phyloP scores from a whole-genome alignment of 1,140 invertebrate species.

The Rhopalosiphum maidis region DNA sequence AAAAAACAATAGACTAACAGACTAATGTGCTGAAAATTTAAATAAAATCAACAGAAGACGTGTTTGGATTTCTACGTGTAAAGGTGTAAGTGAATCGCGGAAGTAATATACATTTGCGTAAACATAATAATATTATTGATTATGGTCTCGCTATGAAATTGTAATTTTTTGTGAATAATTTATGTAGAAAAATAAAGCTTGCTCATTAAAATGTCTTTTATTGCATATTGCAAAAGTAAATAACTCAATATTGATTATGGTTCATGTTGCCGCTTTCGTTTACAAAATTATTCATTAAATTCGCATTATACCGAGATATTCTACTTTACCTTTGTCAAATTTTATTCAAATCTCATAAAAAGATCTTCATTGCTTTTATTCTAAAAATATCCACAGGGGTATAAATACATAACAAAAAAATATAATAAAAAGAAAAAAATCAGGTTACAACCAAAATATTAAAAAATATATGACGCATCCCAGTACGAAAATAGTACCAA shows the following conservation, averaged over 20 bases:
- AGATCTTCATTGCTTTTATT: constrained; percentile 8
- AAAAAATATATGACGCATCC: neutral
- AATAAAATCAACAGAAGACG: neutral
- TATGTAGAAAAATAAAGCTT: neutral
- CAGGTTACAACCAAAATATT: neutral
- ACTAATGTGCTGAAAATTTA: no score
- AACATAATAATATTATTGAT: neutral
- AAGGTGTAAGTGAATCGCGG: neutral
- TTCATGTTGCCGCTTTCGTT: neutral
- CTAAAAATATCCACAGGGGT: neutral
- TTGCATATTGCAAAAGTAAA: neutral
- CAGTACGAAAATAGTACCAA: neutral
- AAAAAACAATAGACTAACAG: no score
- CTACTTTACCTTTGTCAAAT: neutral
- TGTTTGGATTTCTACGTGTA: neutral
- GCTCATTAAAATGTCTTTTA: constrained; percentile 27
- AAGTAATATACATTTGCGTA: neutral
- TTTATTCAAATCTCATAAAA: neutral
- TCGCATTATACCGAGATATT: neutral
- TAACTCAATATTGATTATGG: constrained; percentile 22
- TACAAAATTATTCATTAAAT: constrained; percentile 25
- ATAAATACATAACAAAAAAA: neutral
- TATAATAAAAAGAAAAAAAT: constrained; percentile 7
- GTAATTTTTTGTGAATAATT: neutral
- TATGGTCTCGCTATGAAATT: neutral